Evolutionary conservation across 37 sponge, comb jelly and placozoan genomes (phyloP).

Genomic region (Eunapius fragilis): DNA sequence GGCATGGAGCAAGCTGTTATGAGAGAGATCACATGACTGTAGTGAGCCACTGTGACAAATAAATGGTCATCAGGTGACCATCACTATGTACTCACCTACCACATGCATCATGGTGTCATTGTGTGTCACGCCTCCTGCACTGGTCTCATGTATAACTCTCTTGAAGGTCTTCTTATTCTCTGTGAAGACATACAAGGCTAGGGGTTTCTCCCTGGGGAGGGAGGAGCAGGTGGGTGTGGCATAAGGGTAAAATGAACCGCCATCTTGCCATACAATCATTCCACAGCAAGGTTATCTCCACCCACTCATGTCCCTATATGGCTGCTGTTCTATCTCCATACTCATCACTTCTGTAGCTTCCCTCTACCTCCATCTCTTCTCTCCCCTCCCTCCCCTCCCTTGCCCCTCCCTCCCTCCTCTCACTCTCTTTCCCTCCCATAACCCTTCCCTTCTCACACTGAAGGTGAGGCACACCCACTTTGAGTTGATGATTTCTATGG

Average conservation of each 20-base stretch:
- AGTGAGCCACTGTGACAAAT: no score
- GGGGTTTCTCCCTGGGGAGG: slow-evolving; percentile 76
- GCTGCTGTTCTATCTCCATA: no score
- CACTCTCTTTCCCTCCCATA: no score
- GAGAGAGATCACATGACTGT: no score
- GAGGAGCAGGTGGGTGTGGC: background rate
- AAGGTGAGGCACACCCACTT: background rate
- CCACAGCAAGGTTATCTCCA: no score
- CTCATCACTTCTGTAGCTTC: no score
- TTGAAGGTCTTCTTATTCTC: slow-evolving; percentile 62
- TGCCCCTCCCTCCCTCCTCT: no score
- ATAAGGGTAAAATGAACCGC: background rate
- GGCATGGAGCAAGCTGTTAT: slow-evolving; percentile 69
- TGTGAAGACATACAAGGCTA: slow-evolving; percentile 88
- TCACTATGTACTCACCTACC: slow-evolving; percentile 60
- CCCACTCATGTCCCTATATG: no score
- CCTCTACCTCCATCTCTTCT: no score
- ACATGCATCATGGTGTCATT: slow-evolving; percentile 86
- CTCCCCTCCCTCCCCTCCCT: no score
- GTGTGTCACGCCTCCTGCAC: slow-evolving; percentile 69
- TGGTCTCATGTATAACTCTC: slow-evolving; percentile 51
- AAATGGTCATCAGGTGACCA: no score
- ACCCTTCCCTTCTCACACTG: background rate
- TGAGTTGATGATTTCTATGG: slow-evolving; percentile 75
- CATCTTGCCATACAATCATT: background rate